Evolutionary conservation across 2,888 invertebrate genomes (phyloP).

Genomic region (Agonopterix heracliana): DNA sequence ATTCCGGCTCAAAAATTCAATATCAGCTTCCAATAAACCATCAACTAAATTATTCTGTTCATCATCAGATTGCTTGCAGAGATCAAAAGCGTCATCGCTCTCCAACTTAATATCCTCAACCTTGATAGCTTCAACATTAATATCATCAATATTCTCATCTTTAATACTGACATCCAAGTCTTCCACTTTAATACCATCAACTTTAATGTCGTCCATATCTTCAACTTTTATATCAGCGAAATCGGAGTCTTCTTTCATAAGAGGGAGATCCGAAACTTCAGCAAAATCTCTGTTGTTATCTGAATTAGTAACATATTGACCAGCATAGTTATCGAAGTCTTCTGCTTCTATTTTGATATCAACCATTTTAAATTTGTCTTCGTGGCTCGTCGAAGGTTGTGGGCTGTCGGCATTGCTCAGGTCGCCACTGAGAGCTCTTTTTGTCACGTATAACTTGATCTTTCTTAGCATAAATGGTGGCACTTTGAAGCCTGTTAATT

Average conservation of each 20-base stretch:
- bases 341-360: constrained; percentile 56
- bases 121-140: constrained; percentile 55
- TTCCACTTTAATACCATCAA: constrained; percentile 61
- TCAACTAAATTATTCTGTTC: constrained; percentile 60
- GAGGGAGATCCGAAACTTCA: constrained; percentile 40
- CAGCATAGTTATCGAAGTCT: constrained; percentile 53
- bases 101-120: constrained; percentile 67
- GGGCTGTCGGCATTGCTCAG: constrained; percentile 53
- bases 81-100: constrained; percentile 49
- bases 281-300: constrained; percentile 56
- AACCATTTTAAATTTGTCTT: constrained; percentile 50
- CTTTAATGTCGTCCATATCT: constrained; percentile 67
- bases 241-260: constrained; percentile 58
- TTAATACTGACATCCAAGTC: constrained; percentile 59
- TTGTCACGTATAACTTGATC: constrained; percentile 80
- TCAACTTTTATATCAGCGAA: constrained; percentile 68
- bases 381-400: constrained; percentile 49
- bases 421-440: constrained; percentile 48
- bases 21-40: constrained; percentile 66
- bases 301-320: constrained; percentile 50
- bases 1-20: constrained; percentile 69
- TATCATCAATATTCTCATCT: constrained; percentile 59
- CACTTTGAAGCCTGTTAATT: constrained; percentile 84
- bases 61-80: constrained; percentile 56
- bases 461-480: constrained; percentile 85